Conservation (phyloP, 2,113 vertebrate species). For the Dicaeum eximium region DNA sequence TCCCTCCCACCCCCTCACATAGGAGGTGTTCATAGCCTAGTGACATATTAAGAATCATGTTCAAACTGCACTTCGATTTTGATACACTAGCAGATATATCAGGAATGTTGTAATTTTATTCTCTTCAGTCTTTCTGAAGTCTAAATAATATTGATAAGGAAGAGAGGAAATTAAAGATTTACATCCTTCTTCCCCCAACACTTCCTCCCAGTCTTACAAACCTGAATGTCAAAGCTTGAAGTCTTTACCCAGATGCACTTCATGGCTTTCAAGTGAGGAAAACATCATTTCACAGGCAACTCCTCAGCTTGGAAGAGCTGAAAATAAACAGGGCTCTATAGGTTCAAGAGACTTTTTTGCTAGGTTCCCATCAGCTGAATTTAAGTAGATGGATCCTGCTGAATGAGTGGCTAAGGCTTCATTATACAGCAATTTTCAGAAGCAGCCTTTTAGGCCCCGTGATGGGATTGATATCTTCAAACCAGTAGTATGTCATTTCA, state of each 20-base stretch:
- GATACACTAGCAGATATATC: neutral
- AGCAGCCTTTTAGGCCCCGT: neutral
- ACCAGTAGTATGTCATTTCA: neutral
- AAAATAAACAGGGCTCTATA: neutral
- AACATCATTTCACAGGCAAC: neutral
- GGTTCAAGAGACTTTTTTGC: neutral
- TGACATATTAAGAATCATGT: neutral
- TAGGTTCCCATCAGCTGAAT: neutral
- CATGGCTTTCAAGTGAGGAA: neutral
- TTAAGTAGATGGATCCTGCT: neutral
- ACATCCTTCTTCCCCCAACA: neutral
- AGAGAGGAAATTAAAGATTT: neutral
- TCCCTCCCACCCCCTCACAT: rapidly evolving
- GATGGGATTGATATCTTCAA: neutral
- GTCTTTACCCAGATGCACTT: neutral
- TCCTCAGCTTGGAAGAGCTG: neutral
- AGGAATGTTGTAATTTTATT: neutral
- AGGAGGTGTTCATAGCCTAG: neutral
- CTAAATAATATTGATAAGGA: neutral
- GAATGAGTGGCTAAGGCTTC: neutral
- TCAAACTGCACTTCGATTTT: neutral
- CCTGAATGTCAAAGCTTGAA: neutral
- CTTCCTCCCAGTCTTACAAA: neutral
- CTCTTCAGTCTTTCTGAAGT: neutral
- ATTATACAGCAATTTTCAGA: neutral